Percentiles rank a stretch among this genome's conserved stretches.
phyloP scores from a whole-genome alignment of 2,888 invertebrate species.

The Erynnis tages region DNA sequence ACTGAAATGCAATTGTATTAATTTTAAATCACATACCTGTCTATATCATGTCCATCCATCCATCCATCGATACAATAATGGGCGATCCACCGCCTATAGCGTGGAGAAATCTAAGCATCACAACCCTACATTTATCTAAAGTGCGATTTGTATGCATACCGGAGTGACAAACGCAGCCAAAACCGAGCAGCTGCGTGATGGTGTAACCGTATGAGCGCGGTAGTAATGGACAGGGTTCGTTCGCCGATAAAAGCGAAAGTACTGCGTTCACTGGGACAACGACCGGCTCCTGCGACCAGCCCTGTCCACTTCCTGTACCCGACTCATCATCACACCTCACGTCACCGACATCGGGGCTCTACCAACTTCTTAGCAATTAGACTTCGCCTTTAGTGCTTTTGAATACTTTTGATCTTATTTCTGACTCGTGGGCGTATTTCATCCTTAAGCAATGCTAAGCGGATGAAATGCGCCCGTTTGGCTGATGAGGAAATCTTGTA shows the following conservation, averaged over 20 bases:
- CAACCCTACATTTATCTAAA: slow-evolving; percentile 64
- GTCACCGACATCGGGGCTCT: slow-evolving; percentile 29
- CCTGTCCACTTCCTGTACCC: slow-evolving; percentile 59
- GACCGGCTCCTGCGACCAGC: slow-evolving; percentile 71
- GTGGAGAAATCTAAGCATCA: slow-evolving; percentile 72
- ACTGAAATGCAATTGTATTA: neutral
- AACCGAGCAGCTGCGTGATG: slow-evolving; percentile 60
- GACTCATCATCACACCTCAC: slow-evolving; percentile 53
- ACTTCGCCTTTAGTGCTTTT: neutral
- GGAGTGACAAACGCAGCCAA: slow-evolving; percentile 64
- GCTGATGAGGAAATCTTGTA: too few relatives aligned
- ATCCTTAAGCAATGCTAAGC: too few relatives aligned
- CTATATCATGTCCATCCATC: neutral
- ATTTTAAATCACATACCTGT: neutral
- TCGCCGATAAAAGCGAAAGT: slow-evolving; percentile 81
- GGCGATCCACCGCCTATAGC: slow-evolving; percentile 35
- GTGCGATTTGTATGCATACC: slow-evolving; percentile 69
- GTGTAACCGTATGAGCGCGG: slow-evolving; percentile 74
- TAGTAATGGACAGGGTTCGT: slow-evolving; percentile 78
- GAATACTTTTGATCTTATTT: neutral
- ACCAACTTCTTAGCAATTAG: too few relatives aligned
- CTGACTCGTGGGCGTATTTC: too few relatives aligned
- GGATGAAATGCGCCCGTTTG: too few relatives aligned
- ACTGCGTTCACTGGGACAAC: slow-evolving; percentile 77
- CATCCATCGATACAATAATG: slow-evolving; percentile 31